A percentile compares a stretch with the other conserved stretches of the same genome.
phyloP scores from a whole-genome alignment of 2,113 vertebrate genomes.

The Penelope pileata region DNA sequence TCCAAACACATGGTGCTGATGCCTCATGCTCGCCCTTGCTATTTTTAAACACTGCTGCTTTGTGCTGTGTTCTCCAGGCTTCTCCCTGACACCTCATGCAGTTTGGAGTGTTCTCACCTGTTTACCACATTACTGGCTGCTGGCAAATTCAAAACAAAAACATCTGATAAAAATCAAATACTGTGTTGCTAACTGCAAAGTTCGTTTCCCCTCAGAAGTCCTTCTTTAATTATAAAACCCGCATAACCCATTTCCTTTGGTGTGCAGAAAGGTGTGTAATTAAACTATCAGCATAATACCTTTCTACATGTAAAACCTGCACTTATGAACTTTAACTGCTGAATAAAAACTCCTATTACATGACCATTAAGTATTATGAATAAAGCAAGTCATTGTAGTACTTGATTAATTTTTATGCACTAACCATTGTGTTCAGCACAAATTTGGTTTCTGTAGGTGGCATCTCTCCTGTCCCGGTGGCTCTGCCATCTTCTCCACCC shows the following conservation, averaged over 20 bases:
- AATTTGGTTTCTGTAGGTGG: conserved; percentile 59
- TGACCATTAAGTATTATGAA: conserved; percentile 89
- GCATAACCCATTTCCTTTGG: conserved; percentile 82
- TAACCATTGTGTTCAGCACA: conserved; percentile 72
- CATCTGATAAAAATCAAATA: conserved; percentile 69
- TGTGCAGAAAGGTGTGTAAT: conserved; percentile 89
- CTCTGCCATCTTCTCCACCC: neutral
- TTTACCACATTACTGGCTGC: neutral
- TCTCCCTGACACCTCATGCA: neutral
- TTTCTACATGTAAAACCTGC: conserved; percentile 82
- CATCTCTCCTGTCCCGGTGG: neutral
- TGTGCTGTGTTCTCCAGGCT: neutral
- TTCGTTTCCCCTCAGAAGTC: conserved; percentile 77
- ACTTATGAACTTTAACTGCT: conserved; percentile 88
- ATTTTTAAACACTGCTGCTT: conserved; percentile 21
- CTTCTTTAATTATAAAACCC: conserved; percentile 81
- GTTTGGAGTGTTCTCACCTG: conserved; percentile 33
- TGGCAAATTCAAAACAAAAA: conserved; percentile 73
- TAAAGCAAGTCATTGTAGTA: conserved; percentile 83
- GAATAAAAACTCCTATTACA: conserved; percentile 89
- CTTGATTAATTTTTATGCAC: conserved; percentile 88
- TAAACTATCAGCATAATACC: conserved; percentile 85
- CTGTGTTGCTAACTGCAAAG: conserved; percentile 65
- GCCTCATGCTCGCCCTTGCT: neutral
- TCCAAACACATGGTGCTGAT: neutral